Conservation (phyloP, 1,140 invertebrate genomes). For the Platorchestia sp. region DNA sequence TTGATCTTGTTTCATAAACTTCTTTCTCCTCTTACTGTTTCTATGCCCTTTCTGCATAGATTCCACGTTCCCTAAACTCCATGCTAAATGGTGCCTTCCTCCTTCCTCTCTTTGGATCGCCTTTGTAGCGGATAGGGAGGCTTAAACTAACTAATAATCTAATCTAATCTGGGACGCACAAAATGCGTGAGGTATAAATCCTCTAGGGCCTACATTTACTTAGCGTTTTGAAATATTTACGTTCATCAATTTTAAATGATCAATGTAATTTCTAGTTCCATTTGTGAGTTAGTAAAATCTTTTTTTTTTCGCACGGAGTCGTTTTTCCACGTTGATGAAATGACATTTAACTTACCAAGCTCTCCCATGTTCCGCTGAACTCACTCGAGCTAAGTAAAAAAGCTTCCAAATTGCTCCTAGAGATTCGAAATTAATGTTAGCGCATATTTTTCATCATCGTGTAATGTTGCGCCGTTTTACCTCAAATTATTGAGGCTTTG, state of each 20-base stretch:
- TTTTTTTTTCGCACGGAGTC: background rate
- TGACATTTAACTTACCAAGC: background rate
- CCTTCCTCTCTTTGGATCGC: too few relatives aligned
- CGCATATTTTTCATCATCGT: background rate
- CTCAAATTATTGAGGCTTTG: background rate
- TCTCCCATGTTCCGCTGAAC: background rate
- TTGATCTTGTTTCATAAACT: too few relatives aligned
- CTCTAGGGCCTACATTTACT: too few relatives aligned
- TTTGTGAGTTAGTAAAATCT: background rate
- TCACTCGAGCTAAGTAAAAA: too few relatives aligned
- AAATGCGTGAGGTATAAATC: too few relatives aligned
- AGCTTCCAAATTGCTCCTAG: background rate
- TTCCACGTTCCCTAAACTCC: too few relatives aligned
- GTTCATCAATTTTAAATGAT: background rate
- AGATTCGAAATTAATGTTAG: background rate
- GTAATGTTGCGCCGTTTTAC: background rate
- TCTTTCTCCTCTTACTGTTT: too few relatives aligned
- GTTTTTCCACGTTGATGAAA: background rate
- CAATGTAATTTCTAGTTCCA: background rate
- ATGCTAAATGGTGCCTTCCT: too few relatives aligned
- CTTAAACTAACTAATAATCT: too few relatives aligned
- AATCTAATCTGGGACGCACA: too few relatives aligned
- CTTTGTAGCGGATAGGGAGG: too few relatives aligned
- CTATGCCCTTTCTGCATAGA: too few relatives aligned
- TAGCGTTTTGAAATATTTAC: background rate